Base-by-base conservation (phyloP, 2,113 vertebrate species). In the Leiothrix lutea region DNA sequence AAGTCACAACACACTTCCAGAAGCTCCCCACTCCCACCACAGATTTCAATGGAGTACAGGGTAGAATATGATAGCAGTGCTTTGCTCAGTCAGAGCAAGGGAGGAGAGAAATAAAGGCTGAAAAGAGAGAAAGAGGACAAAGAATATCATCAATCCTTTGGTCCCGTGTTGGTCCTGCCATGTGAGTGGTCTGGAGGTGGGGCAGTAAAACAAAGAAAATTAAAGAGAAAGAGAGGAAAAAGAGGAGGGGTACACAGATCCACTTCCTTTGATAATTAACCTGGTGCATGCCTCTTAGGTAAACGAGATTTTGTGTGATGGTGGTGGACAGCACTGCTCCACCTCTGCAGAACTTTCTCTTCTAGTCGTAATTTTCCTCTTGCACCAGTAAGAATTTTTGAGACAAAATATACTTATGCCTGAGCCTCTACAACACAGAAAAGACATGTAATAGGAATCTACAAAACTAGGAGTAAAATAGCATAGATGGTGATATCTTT, bases 201-300 rank as follows among this genome's bases (percentile, higher is more conserved):
- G 33, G 36, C 9, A 70, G 14, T 38, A n/a, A 53, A 60, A n/a
- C 28, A 38, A 61, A 61, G 23, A 53, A 69, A 53, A 12, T 36
- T 2, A 42, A 57, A 25, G 57, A 22, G 25, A 33, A 36, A 36
- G 15, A 38, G n/a, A 54, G 11, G 14, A 20, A 38, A 16, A 44
- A 42, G 11, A 1, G 7, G 5, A 5, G 2, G 2, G 4, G 2
- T 20, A 56, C 5, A 35, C 9, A 1, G 0, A 13, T 58, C 2
- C 3, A 2, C 15, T 72, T 51, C 26, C 14, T 66, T 66, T 42
- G 16, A 17, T 58, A 36, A 44, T 65, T 58, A 24, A 51, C 19
- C 38, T 15, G 15, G 7, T 58, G 36, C 5, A 13, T 0, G 1
- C 12, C 23, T 73, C 36, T 33, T 36, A 24, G 9, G 12, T 33